Conservation (phyloP, 2,888 invertebrate species). For the Eudasyphora cyanicolor region DNA sequence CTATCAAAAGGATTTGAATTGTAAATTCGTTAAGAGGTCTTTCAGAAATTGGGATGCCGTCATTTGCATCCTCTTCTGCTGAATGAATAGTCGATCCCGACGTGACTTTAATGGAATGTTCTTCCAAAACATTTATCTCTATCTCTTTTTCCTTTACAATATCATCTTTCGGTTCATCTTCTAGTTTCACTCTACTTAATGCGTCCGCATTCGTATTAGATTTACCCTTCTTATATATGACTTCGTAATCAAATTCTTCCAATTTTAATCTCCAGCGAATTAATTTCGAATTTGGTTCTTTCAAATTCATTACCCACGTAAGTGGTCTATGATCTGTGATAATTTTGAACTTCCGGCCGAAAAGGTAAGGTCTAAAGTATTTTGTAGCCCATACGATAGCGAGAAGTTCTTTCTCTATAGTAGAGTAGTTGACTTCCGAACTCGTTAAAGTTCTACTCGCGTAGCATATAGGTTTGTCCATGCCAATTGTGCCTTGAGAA, state of each 20-base stretch:
- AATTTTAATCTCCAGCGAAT: background rate
- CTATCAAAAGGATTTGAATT: background rate
- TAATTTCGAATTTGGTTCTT: background rate
- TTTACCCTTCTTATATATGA: too few species aligned
- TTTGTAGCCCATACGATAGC: too few species aligned
- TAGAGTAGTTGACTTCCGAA: background rate
- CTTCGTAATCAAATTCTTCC: background rate
- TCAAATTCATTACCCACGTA: too few species aligned
- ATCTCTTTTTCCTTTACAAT: background rate
- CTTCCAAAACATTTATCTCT: background rate
- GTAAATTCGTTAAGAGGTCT: too few species aligned
- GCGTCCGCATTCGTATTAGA: background rate
- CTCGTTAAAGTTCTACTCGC: background rate
- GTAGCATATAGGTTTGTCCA: too few species aligned
- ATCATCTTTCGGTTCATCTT: background rate
- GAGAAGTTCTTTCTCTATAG: constrained; percentile 6
- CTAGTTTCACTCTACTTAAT: background rate
- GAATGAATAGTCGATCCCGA: background rate
- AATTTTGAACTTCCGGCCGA: background rate
- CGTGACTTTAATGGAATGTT: background rate
- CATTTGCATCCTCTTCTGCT: background rate
- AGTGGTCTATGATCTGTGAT: too few species aligned
- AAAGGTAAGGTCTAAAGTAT: background rate
- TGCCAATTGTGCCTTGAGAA: background rate
- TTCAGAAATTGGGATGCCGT: too few species aligned